Percentiles rank a stretch among this genome's conserved stretches.
phyloP scores from a whole-genome alignment of 2,888 invertebrate species.

The Argyra leucocephala region DNA sequence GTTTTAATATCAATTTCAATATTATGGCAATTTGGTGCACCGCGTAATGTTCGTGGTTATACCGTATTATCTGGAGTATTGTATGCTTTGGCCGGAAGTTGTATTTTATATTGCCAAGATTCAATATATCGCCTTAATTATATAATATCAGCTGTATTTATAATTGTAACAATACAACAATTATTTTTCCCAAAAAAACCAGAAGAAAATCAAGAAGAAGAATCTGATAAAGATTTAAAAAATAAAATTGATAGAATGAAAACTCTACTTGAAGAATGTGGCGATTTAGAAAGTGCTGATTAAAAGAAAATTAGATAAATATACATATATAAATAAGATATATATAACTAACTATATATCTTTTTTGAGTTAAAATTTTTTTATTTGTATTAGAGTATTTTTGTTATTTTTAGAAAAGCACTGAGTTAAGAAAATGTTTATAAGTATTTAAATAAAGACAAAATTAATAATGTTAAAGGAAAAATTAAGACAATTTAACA shows the following conservation, averaged over 20 bases:
- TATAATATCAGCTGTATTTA: conserved; percentile 49
- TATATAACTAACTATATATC: too few relatives aligned
- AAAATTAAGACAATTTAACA: too few relatives aligned
- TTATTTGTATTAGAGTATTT: too few relatives aligned
- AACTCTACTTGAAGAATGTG: not conserved
- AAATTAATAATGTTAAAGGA: too few relatives aligned
- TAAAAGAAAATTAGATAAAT: too few relatives aligned
- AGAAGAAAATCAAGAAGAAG: not conserved
- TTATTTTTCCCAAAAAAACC: conserved; percentile 30
- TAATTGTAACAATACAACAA: conserved; percentile 51
- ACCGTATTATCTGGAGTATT: conserved; percentile 34
- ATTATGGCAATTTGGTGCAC: conserved; percentile 59
- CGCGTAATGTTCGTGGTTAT: conserved; percentile 54
- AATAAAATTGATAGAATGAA: conserved; percentile 10
- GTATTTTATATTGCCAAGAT: conserved; percentile 52
- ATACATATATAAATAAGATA: too few relatives aligned
- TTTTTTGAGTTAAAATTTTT: too few relatives aligned
- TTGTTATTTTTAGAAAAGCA: too few relatives aligned
- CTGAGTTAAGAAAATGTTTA: too few relatives aligned
- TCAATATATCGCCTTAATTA: conserved; percentile 53
- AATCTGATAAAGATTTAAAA: not conserved
- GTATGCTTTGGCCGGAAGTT: conserved; percentile 48
- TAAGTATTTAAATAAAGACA: too few relatives aligned
- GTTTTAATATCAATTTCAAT: conserved; percentile 52
- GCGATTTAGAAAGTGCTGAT: not conserved